Percentiles rank a stretch among this genome's conserved stretches.
Evolutionary conservation across 2,113 vertebrate genomes (phyloP).

Genomic region (Gyps fulvus): DNA sequence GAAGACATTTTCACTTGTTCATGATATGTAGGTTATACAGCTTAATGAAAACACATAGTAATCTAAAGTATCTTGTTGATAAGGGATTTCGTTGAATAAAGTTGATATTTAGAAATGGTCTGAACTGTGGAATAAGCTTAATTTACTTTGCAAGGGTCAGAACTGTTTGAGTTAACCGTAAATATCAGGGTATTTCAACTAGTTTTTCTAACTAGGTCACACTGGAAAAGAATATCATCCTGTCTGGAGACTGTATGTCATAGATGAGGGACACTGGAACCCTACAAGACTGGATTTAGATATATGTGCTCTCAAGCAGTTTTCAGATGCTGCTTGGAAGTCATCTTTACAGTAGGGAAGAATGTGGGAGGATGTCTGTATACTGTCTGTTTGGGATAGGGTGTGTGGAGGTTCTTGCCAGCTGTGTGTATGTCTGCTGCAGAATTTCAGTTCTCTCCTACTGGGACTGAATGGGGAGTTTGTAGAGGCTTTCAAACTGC

Average conservation of each 20-base stretch:
- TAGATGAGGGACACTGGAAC: not conserved
- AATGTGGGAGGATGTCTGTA: fast-evolving
- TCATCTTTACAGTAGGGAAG: not conserved
- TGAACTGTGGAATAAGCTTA: not conserved
- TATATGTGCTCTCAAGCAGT: not conserved
- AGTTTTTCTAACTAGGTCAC: not conserved
- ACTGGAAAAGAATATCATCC: not conserved
- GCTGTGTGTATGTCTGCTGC: not conserved
- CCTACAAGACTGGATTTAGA: not conserved
- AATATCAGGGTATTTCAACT: not conserved
- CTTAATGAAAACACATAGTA: not conserved
- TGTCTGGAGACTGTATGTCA: not conserved
- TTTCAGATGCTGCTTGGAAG: not conserved
- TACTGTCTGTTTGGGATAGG: not conserved
- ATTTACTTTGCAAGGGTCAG: not conserved
- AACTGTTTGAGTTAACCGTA: not conserved
- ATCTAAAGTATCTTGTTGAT: not conserved
- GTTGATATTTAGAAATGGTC: not conserved
- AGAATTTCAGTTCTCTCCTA: not conserved
- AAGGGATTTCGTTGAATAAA: not conserved
- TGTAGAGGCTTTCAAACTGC: not conserved
- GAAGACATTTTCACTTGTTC: not conserved
- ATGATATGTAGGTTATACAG: not conserved
- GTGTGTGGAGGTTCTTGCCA: not conserved
- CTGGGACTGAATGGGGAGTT: not conserved